Evolutionary conservation across 2,113 vertebrate genomes (phyloP), one percentile per base, ranked within the genome.

Genomic region (Choloepus hoffmanni): DNA sequence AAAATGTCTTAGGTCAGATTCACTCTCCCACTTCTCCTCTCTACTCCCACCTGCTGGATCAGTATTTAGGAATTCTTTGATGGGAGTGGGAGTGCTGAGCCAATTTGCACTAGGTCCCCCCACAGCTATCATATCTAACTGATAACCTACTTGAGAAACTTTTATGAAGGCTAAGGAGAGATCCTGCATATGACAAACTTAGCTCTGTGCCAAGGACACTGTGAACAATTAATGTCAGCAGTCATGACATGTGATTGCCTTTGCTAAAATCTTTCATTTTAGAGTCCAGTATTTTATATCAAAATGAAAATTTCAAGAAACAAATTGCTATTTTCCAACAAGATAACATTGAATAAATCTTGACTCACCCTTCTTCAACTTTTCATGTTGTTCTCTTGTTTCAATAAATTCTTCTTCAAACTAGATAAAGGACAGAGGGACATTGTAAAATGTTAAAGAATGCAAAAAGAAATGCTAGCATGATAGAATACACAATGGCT

Each of bases 321-420:
- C 15, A 68, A 50, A 13, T 76, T 65, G 90, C 16, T 62, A 48
- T 92, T 86, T 92, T 40, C 45, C 36, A 28, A 16, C 40, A 93
- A 89, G 48, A 88, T 53, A 68, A 55, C 45, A 78, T 33, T 63
- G 55, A 96, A 45, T 76, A 58, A 93, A 88, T 67, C 11, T 4
- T 62, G 18, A 14, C 95, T 96, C 85, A 99, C 99, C 99, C 55
- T 97, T 97, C 58, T 98, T 6, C 24, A 99, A 95, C 76, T 99
- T 99, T 76, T 97, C 86, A 97, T 98, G 99, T 28, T 99, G 98
- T 53, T 99, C 98, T 58, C 96, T 98, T 63, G 96, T 98, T 94
- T 98, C 98, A 84, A 99, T 58, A 97, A 96, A 82, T 48, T 98
- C 96, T 96, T 99, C 99, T 90, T 99, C 99, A 97, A 99, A 99